Evolutionary conservation across 2,797 vertebrate species (phyloP).

Genomic region (Myiothlypis coronata): DNA sequence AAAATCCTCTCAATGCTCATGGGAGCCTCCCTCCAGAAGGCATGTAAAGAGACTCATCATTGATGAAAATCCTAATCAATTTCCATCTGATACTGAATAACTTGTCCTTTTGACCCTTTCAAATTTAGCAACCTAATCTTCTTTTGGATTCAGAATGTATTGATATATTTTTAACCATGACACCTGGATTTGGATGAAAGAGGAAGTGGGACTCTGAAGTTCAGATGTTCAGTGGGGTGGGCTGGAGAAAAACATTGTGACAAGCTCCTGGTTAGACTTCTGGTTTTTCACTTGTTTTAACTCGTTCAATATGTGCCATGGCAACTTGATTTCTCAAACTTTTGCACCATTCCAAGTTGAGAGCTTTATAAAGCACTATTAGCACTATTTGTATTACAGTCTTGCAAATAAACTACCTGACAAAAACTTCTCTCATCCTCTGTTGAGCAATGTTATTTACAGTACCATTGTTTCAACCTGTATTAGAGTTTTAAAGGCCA

Average conservation of each 20-base stretch:
- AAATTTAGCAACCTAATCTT: neutral
- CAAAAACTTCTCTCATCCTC: neutral
- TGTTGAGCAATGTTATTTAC: neutral
- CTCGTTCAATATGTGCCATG: fast-evolving
- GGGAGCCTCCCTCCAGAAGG: neutral
- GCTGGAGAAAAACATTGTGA: neutral
- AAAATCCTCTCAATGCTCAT: neutral
- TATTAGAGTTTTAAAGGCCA: neutral
- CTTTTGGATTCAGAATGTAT: neutral
- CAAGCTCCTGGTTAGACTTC: neutral
- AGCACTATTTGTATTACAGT: neutral
- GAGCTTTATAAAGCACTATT: neutral
- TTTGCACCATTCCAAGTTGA: neutral
- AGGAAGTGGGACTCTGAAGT: neutral
- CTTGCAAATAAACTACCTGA: neutral
- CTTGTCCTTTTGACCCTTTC: neutral
- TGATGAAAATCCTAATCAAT: neutral
- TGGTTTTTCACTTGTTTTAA: neutral
- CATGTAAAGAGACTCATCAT: fast-evolving
- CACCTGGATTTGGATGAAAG: neutral
- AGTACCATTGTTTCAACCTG: neutral
- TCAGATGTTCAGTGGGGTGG: neutral
- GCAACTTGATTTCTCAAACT: neutral
- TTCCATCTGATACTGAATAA: neutral
- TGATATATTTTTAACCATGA: neutral